Conservation (phyloP, 92 coral and sea anemone genomes). For the Zoanthus sansibaricus region DNA sequence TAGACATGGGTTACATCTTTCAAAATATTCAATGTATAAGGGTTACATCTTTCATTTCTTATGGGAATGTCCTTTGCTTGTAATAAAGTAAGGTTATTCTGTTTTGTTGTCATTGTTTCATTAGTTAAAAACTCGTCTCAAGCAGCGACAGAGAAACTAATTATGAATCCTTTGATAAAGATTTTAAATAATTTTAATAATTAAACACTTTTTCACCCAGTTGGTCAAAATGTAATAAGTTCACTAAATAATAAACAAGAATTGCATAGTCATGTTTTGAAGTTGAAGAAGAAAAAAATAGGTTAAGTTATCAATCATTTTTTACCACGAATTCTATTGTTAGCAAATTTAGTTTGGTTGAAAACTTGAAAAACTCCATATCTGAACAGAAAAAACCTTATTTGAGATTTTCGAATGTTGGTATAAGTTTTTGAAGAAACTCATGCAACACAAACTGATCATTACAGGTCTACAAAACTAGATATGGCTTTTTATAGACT, state of each 20-base stretch:
- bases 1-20: no score
- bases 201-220: background rate
- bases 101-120: background rate
- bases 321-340: background rate
- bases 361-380: background rate
- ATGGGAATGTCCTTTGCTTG: no score
- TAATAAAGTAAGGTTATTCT: no score
- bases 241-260: no score
- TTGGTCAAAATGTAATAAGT: background rate
- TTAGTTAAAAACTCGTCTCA: background rate
- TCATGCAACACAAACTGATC: background rate
- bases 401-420: background rate
- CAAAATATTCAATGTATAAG: no score
- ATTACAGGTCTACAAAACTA: background rate
- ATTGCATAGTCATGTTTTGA: background rate
- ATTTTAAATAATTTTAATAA: constrained; percentile 21
- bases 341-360: no score
- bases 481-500: background rate
- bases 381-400: background rate
- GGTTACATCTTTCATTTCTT: no score
- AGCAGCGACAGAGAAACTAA: constrained; percentile 10
- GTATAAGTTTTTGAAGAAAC: background rate
- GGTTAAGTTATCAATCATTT: background rate
- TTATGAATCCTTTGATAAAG: background rate
- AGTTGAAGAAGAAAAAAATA: background rate